Conservation (phyloP, 2,113 vertebrate genomes). For the Xiphias gladius region DNA sequence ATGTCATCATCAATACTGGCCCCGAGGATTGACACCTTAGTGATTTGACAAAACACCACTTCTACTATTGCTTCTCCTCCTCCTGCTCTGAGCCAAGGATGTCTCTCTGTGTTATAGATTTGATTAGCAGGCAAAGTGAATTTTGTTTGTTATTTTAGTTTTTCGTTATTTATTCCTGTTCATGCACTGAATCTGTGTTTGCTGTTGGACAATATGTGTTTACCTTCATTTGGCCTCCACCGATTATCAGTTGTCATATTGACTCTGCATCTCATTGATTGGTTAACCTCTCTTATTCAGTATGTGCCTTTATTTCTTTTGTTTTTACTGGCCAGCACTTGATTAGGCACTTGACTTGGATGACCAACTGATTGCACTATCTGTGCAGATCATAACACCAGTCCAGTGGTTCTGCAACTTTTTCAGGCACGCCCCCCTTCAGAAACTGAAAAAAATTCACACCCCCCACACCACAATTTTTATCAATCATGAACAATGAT, state of each 20-base stretch:
- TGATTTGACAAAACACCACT: constrained; percentile 46
- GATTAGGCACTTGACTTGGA: constrained; percentile 30
- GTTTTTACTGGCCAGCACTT: constrained; percentile 10
- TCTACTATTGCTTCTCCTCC: background rate
- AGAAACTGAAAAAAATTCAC: no score
- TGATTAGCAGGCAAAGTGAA: constrained; percentile 8
- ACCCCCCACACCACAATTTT: no score
- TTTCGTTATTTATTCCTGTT: background rate
- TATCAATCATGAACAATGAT: no score
- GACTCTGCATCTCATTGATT: constrained; percentile 24
- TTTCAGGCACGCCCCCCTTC: no score
- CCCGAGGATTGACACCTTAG: constrained; percentile 55
- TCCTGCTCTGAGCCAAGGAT: constrained; percentile 12
- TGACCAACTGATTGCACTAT: constrained; percentile 29
- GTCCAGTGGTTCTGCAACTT: no score
- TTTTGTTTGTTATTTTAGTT: background rate
- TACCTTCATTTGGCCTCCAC: background rate
- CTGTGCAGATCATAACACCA: constrained; percentile 45
- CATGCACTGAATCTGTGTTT: background rate
- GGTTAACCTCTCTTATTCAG: constrained; percentile 7
- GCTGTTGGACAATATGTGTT: background rate
- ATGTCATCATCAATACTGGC: constrained; percentile 68
- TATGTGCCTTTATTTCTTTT: constrained; percentile 11
- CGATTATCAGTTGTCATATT: constrained; percentile 7
- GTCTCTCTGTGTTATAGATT: constrained; percentile 20